Evolutionary conservation across 1,140 invertebrate species (phyloP).

Genomic region (Saccostrea glomerata): DNA sequence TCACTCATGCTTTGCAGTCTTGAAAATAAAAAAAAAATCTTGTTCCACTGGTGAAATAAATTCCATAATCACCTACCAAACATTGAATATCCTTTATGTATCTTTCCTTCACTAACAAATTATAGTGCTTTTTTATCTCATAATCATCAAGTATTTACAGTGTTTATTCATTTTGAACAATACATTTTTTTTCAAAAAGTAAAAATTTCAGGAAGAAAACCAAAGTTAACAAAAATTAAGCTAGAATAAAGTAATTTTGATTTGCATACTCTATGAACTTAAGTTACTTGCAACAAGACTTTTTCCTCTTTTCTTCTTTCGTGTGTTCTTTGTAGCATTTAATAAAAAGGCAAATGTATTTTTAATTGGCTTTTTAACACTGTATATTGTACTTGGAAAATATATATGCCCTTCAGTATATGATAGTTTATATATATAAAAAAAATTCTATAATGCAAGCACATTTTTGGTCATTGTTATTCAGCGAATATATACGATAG

Average conservation of each 20-base stretch:
- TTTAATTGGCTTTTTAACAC: conserved; percentile 16
- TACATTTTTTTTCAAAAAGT: not conserved
- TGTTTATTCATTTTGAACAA: not conserved
- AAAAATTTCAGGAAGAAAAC: not conserved
- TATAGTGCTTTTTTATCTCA: not conserved
- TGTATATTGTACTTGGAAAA: not conserved
- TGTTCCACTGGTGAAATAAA: too few relatives aligned
- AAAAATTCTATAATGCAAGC: not conserved
- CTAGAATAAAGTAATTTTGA: not conserved
- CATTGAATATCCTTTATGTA: too few relatives aligned
- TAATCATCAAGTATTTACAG: not conserved
- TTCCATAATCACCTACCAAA: too few relatives aligned
- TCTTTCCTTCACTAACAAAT: not conserved
- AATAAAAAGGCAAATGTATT: conserved; percentile 29
- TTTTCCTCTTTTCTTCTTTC: not conserved
- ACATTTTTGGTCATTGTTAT: not conserved
- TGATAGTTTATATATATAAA: not conserved
- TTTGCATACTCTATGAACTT: not conserved
- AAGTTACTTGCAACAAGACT: not conserved
- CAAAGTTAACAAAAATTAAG: not conserved
- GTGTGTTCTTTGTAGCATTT: conserved; percentile 11
- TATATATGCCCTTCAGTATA: not conserved
- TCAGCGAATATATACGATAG: not conserved
- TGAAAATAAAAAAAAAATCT: too few relatives aligned
- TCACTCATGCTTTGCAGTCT: too few relatives aligned